Evolutionary conservation across 2,888 invertebrate species (phyloP), one percentile per base, ranked within the genome.

Genomic region (Drosophila nr. fundita): DNA sequence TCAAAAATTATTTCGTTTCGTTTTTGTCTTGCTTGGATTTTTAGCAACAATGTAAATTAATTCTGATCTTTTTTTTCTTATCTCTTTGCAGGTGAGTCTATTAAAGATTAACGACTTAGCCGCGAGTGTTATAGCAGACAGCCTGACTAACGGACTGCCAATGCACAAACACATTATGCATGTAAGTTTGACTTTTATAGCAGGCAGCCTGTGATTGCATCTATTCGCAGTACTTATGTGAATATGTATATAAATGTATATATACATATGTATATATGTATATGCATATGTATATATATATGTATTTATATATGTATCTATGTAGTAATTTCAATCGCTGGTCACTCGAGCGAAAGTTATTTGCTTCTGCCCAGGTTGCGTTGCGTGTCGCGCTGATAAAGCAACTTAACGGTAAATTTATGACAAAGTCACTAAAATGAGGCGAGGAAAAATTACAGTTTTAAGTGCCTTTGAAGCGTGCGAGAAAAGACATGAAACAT

Each of bases 81-180:
- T 87, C 57, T 89, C 73, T 55, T 89, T 86, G 53, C 85, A 86
- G 86, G 86, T 86, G 85, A 86, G 86, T 86, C 71, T 53, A 38
- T 61, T 7, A 27, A 32, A 54, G 36, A 72, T 65, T 63, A 63
- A 67, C 78, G 48, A 67, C 61, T 60, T 55, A 27, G 60, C 42
- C 42, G 84, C 63, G 57, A 71, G 77, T 71, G 71, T 64, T 24
- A 63, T 63, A 74, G 68, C 36, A 53, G 21, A 1, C 50, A 49
- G 27, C 29, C 24, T 49, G 18, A 18, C 27, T 10, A 7, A 7
- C 21, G 13, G 7, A 21, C 4, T 21, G 42, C 21, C 45, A 45
- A 21, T 8, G 42, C n/a, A n/a, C 42, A 6, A 8, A n/a, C 10
- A 13, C 34, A 4, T 13, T 13, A 34, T 13, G 8, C 4, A 18